Evolutionary conservation across 1,140 invertebrate species (phyloP).

Genomic region (Octopus bimaculoides): DNA sequence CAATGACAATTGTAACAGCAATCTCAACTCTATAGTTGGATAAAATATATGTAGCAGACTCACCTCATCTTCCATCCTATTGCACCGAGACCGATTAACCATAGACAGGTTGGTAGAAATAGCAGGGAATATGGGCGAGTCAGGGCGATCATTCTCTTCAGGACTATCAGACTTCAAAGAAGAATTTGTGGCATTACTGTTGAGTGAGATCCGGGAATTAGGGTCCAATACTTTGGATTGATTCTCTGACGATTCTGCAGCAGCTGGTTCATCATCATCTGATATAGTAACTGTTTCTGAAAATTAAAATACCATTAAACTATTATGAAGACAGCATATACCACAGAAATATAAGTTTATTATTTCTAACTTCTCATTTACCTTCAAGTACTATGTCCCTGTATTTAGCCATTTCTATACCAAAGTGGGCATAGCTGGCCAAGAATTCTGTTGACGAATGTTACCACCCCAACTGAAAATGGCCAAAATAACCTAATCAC

Average conservation of each 20-base stretch:
- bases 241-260: neutral
- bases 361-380: too few relatives aligned
- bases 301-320: neutral
- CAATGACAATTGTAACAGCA: too few relatives aligned
- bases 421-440: too few relatives aligned
- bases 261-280: conserved; percentile 3
- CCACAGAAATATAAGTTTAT: too few relatives aligned
- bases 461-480: too few relatives aligned
- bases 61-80: conserved; percentile 5
- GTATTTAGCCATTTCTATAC: too few relatives aligned
- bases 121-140: conserved; percentile 4
- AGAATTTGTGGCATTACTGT: neutral
- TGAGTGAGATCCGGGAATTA: neutral
- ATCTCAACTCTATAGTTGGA: too few relatives aligned
- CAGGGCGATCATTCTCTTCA: neutral
- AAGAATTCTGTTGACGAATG: too few relatives aligned
- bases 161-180: neutral
- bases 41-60: too few relatives aligned
- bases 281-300: conserved; percentile 13
- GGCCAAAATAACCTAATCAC: too few relatives aligned
- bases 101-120: conserved; percentile 1
- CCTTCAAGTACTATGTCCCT: too few relatives aligned
- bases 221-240: neutral
- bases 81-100: neutral
- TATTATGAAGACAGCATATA: too few relatives aligned